Evolutionary conservation across 2,113 vertebrate species (phyloP).

Genomic region (Tapirus terrestris): DNA sequence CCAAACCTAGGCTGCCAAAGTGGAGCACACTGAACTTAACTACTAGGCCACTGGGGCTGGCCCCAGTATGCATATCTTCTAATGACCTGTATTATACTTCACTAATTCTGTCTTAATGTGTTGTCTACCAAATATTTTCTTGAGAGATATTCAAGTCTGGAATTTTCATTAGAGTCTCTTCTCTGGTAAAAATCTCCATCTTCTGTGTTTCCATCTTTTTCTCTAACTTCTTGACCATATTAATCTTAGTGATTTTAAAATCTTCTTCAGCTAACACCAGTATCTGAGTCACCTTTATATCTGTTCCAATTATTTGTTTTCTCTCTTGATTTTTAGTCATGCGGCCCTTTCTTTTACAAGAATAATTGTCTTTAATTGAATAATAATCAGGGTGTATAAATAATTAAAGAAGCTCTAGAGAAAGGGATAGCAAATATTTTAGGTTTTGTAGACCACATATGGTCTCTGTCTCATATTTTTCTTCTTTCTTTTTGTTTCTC

Average conservation of each 20-base stretch:
- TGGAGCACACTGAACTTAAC: too few species aligned
- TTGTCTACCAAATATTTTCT: neutral
- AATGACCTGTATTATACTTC: neutral
- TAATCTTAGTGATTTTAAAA: neutral
- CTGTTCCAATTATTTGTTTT: neutral
- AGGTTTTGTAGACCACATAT: neutral
- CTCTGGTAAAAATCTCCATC: neutral
- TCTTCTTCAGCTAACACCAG: neutral
- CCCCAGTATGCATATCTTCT: neutral
- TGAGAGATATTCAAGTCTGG: neutral
- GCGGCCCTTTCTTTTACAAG: neutral
- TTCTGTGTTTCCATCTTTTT: neutral
- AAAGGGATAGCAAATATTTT: neutral
- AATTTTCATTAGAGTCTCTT: neutral
- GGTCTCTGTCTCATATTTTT: neutral
- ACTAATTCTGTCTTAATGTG: neutral
- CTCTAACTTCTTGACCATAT: neutral
- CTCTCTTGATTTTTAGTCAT: neutral
- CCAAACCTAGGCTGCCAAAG: too few species aligned
- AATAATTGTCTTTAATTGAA: neutral
- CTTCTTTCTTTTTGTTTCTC: neutral
- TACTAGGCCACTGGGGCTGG: too few species aligned
- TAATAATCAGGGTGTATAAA: neutral
- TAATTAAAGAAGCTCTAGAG: neutral
- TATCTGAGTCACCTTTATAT: neutral